Conservation (phyloP, 2,888 invertebrate genomes). For the Tridacna gigas region DNA sequence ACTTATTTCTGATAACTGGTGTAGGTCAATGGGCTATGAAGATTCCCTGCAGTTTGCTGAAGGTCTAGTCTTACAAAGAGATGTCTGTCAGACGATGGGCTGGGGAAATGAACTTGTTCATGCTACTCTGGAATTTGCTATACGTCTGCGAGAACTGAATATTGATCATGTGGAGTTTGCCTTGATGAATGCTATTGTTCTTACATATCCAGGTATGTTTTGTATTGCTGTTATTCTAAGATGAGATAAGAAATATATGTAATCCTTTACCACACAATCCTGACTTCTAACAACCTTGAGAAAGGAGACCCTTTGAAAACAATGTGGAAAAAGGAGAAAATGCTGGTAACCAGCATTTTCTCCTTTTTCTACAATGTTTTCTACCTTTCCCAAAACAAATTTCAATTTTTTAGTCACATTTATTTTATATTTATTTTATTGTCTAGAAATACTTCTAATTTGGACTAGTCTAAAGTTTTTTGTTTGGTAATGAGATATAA, state of each 20-base stretch:
- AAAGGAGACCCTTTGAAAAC: too few species aligned
- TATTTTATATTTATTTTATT: too few species aligned
- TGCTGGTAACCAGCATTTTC: too few species aligned
- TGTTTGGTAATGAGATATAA: too few species aligned
- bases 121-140: conserved; percentile 82
- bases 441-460: too few species aligned
- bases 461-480: too few species aligned
- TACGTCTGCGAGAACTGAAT: conserved; percentile 77
- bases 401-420: too few species aligned
- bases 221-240: neutral
- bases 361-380: too few species aligned
- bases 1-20: neutral
- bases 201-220: conserved; percentile 83
- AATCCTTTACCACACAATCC: neutral
- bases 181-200: conserved; percentile 83
- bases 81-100: conserved; percentile 77
- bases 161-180: conserved; percentile 83
- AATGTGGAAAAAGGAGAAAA: too few species aligned
- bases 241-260: neutral
- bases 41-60: conserved; percentile 82
- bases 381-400: too few species aligned
- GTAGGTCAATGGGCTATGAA: conserved; percentile 80
- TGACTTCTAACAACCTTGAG: too few species aligned
- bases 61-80: conserved; percentile 77
- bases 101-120: conserved; percentile 83